These are phyloP conservation scores for Clarias platycephalus DNA, from an alignment of 2,797 vertebrate genomes.

Conservation along the genomic window DNA sequence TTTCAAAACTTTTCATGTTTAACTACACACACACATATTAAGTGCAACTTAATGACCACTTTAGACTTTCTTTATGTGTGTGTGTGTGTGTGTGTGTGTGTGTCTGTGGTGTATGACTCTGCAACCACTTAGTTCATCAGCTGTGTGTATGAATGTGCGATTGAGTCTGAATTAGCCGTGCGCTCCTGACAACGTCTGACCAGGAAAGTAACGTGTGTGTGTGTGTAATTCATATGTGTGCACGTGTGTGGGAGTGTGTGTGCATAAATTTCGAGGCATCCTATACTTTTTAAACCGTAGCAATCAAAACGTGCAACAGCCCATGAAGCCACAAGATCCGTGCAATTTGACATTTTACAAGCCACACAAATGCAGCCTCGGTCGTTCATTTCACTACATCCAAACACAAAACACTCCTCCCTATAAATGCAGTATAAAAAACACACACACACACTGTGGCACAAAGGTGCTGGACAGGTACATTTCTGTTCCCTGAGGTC, in stretches of 20 bases:
- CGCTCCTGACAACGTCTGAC: background rate
- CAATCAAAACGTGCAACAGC: background rate
- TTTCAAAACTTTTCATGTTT: background rate
- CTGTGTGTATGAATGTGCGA: slow-evolving; percentile 9
- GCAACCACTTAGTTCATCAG: background rate
- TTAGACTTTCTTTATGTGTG: slow-evolving; percentile 6
- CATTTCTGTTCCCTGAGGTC: background rate
- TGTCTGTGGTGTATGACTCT: background rate
- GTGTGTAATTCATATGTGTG: background rate
- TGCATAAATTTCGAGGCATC: background rate
- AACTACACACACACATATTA: background rate
- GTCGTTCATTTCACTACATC: background rate
- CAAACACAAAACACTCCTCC: background rate
- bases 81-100: slow-evolving; percentile 17
- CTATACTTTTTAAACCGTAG: background rate
- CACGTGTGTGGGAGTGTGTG: background rate
- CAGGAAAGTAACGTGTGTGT: background rate
- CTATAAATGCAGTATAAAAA: background rate
- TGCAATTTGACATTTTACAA: background rate
- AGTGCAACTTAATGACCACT: background rate
- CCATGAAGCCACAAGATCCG: background rate
- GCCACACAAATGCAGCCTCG: background rate
- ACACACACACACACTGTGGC: background rate
- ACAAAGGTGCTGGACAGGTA: background rate
- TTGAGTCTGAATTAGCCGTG: background rate